Evolutionary conservation across 1,140 invertebrate genomes (phyloP), one percentile per base, ranked within the genome.

Genomic region (Odontomachus brunneus): DNA sequence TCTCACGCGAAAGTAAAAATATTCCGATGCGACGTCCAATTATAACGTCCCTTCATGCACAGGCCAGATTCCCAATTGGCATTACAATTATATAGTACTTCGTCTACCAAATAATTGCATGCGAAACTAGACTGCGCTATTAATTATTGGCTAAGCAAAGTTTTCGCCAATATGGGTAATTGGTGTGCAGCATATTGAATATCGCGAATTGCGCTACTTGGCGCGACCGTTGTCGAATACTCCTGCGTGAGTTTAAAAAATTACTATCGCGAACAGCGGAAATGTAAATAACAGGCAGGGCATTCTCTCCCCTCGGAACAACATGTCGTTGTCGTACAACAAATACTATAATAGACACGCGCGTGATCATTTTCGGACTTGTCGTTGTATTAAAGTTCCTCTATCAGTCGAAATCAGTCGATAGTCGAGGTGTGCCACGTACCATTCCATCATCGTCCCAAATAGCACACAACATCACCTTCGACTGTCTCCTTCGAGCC

Each of bases 51-150:
- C 11, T 33, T 1, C 15, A 17, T 17, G 55, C 33, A 57, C 22
- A 26, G 38, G n/a, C 51, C n/a, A 7, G 53, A n/a, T 29, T 69
- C 24, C 19, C 75, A 71, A 80, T 80, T 38, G 51, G 17, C 53
- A 71, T 80, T 80, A 80, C 33, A 17, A 59, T 71, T 57, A 14
- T 33, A 67, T 24, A 55, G 67, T 19, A 55, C 17, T 26, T 57
- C 55, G 51, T 49, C 19, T 44, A 29, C 22, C 63, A 78, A 75
- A 80, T 80, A 69, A 80, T 80, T 80, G 33, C 22, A 55, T 9
- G n/a, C n/a, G 53, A 19, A 55, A 22, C n/a, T 19, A 4, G n/a
- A 44, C 17, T 22, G 53, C 14, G 38, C 48, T 69, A 80, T 80
- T 80, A 80, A 80, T 80, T 53, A 80, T 14, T 24, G 74, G 14